These are phyloP conservation scores for Eidolon dupreanum DNA, from an alignment of 2,797 vertebrate species.

Conservation along the genomic window DNA sequence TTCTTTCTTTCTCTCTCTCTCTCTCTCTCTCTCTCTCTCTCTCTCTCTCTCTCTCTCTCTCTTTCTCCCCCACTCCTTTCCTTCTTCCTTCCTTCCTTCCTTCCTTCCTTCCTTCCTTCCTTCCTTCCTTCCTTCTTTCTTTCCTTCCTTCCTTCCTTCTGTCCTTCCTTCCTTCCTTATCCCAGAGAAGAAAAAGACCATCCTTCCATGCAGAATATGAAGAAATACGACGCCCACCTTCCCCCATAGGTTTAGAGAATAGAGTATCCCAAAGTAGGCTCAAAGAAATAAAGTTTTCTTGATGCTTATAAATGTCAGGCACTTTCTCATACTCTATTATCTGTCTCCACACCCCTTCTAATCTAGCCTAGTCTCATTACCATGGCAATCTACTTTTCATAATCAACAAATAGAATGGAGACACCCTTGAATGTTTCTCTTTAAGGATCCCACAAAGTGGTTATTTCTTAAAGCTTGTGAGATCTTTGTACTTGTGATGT, in stretches of 20 bases:
- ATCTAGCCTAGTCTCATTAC: neutral
- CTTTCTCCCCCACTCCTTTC: rapidly evolving
- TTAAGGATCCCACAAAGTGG: neutral
- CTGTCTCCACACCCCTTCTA: neutral
- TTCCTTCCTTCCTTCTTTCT: too few species aligned
- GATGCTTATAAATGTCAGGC: neutral
- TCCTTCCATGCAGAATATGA: neutral
- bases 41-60: too few species aligned
- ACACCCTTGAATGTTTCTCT: constrained; percentile 12
- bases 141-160: too few species aligned
- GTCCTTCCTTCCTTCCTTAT: neutral
- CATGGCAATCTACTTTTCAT: neutral
- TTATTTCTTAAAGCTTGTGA: constrained; percentile 32
- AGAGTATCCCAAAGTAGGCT: neutral
- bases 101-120: too few species aligned
- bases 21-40: too few species aligned
- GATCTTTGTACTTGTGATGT: constrained; percentile 15
- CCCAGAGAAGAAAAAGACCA: neutral
- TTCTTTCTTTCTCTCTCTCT: neutral
- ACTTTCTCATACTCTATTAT: neutral
- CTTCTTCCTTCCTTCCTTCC: too few species aligned
- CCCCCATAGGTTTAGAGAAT: neutral
- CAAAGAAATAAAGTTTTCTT: constrained; percentile 12
- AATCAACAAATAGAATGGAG: constrained; percentile 11
- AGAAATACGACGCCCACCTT: neutral